Evolutionary conservation across 2,888 invertebrate genomes (phyloP).

Genomic region (Papilio elwesi): DNA sequence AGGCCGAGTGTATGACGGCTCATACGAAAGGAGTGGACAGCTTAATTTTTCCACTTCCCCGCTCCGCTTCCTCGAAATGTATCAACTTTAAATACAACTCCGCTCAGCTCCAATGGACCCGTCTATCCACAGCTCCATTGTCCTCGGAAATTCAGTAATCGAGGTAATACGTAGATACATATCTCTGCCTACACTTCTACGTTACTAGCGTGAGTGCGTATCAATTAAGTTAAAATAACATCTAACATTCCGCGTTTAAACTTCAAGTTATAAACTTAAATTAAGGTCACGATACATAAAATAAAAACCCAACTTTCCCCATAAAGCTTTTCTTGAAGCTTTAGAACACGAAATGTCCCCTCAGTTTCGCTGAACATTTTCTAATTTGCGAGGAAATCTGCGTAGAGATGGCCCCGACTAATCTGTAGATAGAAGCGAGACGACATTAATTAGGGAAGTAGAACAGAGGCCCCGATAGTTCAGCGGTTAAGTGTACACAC

Average conservation of each 20-base stretch:
- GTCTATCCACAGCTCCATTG: too few species aligned
- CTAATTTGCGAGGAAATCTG: constrained; percentile 4
- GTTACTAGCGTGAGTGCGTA: too few species aligned
- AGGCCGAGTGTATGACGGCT: too few species aligned
- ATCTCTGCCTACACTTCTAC: too few species aligned
- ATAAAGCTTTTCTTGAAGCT: background rate
- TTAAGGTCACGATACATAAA: background rate
- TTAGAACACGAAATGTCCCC: background rate
- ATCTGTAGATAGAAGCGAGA: background rate
- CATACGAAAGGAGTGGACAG: too few species aligned
- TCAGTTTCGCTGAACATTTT: background rate
- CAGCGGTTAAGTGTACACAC: background rate
- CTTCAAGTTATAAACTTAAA: background rate
- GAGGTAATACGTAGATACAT: too few species aligned
- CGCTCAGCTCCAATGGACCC: too few species aligned
- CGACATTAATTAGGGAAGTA: background rate
- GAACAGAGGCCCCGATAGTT: background rate
- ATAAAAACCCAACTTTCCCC: background rate
- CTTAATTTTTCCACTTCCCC: too few species aligned
- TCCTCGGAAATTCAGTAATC: too few species aligned
- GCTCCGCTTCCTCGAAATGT: too few species aligned
- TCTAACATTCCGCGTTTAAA: background rate
- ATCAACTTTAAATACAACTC: too few species aligned
- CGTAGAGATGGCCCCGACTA: background rate
- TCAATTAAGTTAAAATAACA: too few species aligned